phyloP scores from a whole-genome alignment of 2,797 vertebrate species.

The Apogon talboti region DNA sequence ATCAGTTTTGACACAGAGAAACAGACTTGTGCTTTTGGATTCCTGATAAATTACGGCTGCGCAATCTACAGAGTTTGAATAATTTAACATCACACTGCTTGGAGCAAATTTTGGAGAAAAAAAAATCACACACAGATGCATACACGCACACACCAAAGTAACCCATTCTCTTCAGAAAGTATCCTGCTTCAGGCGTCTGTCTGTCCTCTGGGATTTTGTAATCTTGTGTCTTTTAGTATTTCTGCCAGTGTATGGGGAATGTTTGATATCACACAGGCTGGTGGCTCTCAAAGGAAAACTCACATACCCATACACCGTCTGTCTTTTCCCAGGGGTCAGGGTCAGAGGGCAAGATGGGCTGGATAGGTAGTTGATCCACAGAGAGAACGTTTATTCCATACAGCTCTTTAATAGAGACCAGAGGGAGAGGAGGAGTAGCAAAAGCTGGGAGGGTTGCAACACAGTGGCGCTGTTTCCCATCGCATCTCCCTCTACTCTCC shows the following conservation, averaged over 20 bases:
- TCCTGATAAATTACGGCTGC: constrained; percentile 77
- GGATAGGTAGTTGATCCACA: constrained; percentile 55
- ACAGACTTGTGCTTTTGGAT: constrained; percentile 76
- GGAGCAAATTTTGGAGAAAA: constrained; percentile 33
- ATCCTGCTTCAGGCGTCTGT: constrained; percentile 23
- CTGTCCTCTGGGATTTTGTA: constrained; percentile 49
- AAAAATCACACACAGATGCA: constrained; percentile 2
- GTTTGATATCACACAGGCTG: constrained; percentile 36
- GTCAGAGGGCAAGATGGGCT: constrained; percentile 53
- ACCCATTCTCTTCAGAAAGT: constrained; percentile 25
- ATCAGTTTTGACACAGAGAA: constrained; percentile 77
- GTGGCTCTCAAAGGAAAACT: constrained; percentile 48
- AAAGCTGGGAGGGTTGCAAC: constrained; percentile 48
- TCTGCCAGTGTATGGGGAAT: constrained; percentile 22
- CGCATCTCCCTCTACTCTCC: constrained; percentile 66
- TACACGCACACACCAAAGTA: constrained; percentile 15
- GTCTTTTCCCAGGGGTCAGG: constrained; percentile 36
- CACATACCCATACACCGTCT: constrained; percentile 14
- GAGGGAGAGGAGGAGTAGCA: constrained; percentile 72
- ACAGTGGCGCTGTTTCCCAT: constrained; percentile 75
- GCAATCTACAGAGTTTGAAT: constrained; percentile 73
- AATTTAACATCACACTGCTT: constrained; percentile 60
- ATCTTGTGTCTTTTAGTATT: constrained; percentile 46
- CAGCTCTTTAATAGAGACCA: constrained; percentile 75
- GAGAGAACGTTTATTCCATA: constrained; percentile 49